Conservation (phyloP, 2,113 vertebrate genomes). For the Mormoops blainvillei region DNA sequence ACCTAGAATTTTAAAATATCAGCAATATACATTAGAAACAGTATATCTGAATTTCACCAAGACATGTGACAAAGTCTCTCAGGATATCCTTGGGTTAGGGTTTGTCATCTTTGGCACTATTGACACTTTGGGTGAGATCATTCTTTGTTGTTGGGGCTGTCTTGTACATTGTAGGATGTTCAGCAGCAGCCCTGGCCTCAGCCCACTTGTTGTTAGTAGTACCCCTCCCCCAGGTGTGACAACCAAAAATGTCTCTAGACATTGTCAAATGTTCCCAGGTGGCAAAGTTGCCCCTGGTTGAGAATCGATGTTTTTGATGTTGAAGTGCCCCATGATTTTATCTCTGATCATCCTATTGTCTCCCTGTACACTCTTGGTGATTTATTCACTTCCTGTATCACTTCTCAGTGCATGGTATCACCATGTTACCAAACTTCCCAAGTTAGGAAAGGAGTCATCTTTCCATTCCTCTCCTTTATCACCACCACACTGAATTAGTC, state of each 20-base stretch:
- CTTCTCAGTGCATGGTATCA: background rate
- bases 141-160: background rate
- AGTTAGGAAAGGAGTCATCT: background rate
- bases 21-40: background rate
- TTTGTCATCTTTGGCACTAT: background rate
- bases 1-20: background rate
- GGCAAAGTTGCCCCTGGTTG: background rate
- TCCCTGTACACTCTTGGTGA: background rate
- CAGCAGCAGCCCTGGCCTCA: background rate
- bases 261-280: background rate
- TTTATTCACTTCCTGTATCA: background rate
- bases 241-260: background rate
- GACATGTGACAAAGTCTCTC: background rate
- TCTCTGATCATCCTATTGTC: background rate
- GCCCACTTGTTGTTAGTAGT: background rate
- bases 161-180: background rate
- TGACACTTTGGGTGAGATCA: background rate
- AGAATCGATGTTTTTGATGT: background rate
- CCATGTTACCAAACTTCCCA: background rate
- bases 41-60: background rate
- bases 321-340: background rate
- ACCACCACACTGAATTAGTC: background rate
- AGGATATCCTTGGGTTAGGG: background rate
- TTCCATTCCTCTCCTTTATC: background rate
- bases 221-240: background rate